phyloP scores from a whole-genome alignment of 64 coral and sea anemone species.

The Stylophora pistillata region DNA sequence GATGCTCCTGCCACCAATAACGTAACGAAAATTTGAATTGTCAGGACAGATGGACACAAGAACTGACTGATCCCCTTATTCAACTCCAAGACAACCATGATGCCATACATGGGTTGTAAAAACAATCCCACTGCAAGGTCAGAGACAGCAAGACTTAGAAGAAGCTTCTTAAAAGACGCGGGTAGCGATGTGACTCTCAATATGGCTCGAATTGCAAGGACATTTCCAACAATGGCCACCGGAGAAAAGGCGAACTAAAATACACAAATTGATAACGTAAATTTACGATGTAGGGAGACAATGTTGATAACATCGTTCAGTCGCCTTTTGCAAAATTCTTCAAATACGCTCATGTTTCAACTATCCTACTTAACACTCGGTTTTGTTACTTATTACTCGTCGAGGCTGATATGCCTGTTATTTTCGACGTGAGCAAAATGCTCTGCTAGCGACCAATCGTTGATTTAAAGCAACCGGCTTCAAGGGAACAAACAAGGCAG shows the following conservation, averaged over 20 bases:
- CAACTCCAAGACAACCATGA: neutral
- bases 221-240: neutral
- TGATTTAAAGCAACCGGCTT: too few relatives aligned
- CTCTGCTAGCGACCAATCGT: too few relatives aligned
- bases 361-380: neutral
- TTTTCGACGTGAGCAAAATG: too few relatives aligned
- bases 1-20: neutral
- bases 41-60: too few relatives aligned
- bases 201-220: conserved; percentile 23
- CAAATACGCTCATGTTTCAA: neutral
- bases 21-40: too few relatives aligned
- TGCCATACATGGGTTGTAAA: conserved; percentile 18
- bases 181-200: conserved; percentile 18
- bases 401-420: neutral
- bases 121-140: conserved; percentile 39
- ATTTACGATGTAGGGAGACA: neutral
- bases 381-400: neutral
- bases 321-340: neutral
- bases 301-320: neutral
- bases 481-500: too few relatives aligned
- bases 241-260: conserved; percentile 4
- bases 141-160: conserved; percentile 40
- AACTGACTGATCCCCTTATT: neutral
- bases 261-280: neutral
- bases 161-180: neutral